Conservation (phyloP, 2,888 invertebrate species). For the Leptopilina syphax region DNA sequence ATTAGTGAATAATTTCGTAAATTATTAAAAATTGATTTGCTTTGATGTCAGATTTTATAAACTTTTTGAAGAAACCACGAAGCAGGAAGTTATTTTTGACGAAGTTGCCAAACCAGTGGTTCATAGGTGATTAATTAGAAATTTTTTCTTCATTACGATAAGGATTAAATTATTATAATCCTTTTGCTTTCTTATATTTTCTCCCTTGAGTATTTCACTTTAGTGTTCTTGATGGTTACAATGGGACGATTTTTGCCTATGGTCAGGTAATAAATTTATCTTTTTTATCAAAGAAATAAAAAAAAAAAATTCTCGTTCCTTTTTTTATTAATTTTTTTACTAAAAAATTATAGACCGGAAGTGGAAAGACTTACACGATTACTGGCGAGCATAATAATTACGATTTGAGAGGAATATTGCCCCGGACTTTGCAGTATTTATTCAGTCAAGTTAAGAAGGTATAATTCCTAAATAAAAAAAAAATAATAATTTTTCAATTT, state of each 20-base stretch:
- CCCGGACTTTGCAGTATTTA: conserved; percentile 78
- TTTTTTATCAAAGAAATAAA: background rate
- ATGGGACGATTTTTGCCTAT: conserved; percentile 80
- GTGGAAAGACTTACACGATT: conserved; percentile 79
- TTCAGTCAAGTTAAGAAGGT: conserved; percentile 76
- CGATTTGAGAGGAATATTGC: conserved; percentile 78
- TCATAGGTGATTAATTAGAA: conserved; percentile 73
- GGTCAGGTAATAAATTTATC: conserved; percentile 76
- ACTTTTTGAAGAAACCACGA: conserved; percentile 75
- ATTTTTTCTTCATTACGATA: background rate
- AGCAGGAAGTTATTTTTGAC: conserved; percentile 76
- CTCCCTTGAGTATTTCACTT: conserved; percentile 16
- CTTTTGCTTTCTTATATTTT: conserved; percentile 17
- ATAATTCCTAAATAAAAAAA: background rate
- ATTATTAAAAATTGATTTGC: conserved; percentile 24
- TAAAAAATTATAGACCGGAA: conserved; percentile 76
- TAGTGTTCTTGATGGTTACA: conserved; percentile 79
- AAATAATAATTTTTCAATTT: background rate
- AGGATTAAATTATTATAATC: background rate
- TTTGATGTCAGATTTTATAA: conserved; percentile 74
- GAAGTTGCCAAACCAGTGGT: conserved; percentile 78
- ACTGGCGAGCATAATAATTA: conserved; percentile 76
- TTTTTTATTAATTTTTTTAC: background rate
- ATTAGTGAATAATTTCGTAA: background rate
- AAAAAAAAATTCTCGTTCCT: conserved; percentile 2